Evolutionary conservation across 1,140 invertebrate species (phyloP), one percentile per base, ranked within the genome.

Genomic region (Brachionus rotundiformis): DNA sequence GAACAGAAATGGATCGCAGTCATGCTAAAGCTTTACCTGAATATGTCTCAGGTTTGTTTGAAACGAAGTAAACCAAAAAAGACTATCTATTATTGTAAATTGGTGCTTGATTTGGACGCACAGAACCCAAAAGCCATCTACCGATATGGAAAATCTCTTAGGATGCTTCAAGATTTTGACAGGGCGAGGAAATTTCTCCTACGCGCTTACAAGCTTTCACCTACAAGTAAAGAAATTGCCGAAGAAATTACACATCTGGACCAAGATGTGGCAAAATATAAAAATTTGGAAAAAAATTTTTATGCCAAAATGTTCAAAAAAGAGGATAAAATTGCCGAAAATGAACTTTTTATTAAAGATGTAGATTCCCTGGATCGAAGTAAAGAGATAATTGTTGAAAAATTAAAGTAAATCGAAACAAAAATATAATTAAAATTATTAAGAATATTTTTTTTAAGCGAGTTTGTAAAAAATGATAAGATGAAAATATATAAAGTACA

Each of bases 11-110:
- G 54, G 54, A 41, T 41, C 44, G 23, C 8, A 29, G 33, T 81
- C 2, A 41, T 81, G 33, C 41, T 81, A 1, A 81, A 81, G 31
- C 27, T 81, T 6, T 65, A 63, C 47, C 31, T 81, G 29, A 81
- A 81, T 31, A 81, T 81, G 54, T 63, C 79, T 10, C 79, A 81
- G 65, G 54, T 63, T 36, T 81, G 54, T 68, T n/a, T 81, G 2
- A 81, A 81, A 23, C 33, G 27, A 68, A 13, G 5, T 5, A 81
- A 81, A 13, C 54, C 54, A 2, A 63, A 81, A 65, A 63, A 63
- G 19, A 68, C 79, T 1, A 81, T 81, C 16, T 63, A 44, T 29
- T 63, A 81, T 49, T 81, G 79, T 33, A 81, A 63, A 47, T 29
- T 49, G 27, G 79, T 33, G 10, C 31, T 81, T 23, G 41, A 81